Base-by-base conservation (phyloP, 35 echinoderm and acorn worm genomes). In the Amphiura filiformis region DNA sequence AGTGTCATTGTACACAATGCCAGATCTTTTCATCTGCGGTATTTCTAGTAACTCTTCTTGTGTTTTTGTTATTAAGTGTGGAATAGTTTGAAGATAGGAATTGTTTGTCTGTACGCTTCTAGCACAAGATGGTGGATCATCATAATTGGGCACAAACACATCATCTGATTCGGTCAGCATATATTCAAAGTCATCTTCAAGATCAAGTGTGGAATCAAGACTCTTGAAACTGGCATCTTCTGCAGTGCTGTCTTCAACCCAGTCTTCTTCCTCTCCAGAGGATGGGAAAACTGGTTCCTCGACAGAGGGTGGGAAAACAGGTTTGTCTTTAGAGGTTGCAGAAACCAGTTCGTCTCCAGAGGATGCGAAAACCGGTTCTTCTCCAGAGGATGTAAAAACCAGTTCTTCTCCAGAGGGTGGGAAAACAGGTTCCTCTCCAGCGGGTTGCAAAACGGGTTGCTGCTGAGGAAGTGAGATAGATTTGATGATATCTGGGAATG, bases 141-240 rank as follows among this genome's bases (percentile, higher is more conserved):
- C 64, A 26, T 37, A 14, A 70, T 85, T 37, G 31, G 83, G 56
- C 17, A 85, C 32, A 36, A 85, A 85, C 0, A 85, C 83, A 85
- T 85, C 83, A 65, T 85, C 83, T 26, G 31, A 65, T 14, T 70
- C 83, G 1, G 61, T 70, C 26, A 70, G 28, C 61, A 70, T 70
- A 70, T 39, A 36, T 17, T 85, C 83, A 18, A 39, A 47, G 33
- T 56, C 7, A 14, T 38, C 83, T 36, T 36, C 64, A 31, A 23
- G n/a, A n/a, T 39, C 38, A 41, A n/a, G 1, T 32, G 80, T 4
- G 35, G 80, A 41, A 41, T 82, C 38, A 5, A 82, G 1, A 20
- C 37, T 44, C 1, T 26, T 82, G 18, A 31, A 31, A 20, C 80
- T 31, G 22, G n/a, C 37, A 82, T 39, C 80, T 31, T n/a, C 35